Base-by-base conservation (phyloP, 2,797 vertebrate species). In the Artibeus jamaicensis region DNA sequence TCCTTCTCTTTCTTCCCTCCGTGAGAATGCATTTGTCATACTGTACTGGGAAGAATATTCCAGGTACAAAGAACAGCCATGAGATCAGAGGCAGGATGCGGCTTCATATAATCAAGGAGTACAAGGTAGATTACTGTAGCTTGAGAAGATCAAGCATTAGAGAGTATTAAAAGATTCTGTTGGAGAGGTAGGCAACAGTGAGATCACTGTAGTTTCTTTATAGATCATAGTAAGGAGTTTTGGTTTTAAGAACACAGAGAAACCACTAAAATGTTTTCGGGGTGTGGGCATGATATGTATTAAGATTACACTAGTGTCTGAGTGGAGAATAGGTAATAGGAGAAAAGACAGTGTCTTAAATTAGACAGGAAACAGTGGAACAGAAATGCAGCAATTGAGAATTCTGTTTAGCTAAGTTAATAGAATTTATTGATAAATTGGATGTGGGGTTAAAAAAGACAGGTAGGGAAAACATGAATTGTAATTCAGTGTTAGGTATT, bases 181-280 rank as follows among this genome's bases (percentile, higher is more conserved):
- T 90, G 39, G 50, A 77, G 32, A 93, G 26, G 44, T 9, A 88
- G 55, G 32, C 29, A 88, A 11, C 42, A 84, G 67, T 84, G 37
- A 93, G 50, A 83, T 55, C 18, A 82, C 9, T 76, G 22, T 29
- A 62, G 39, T 29, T 34, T 39, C 37, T 91, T 91, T 71, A 83
- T 2, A 86, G 12, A 78, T 71, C 29, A 87, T 26, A 53, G 65
- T 48, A 77, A 94, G 81, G 26, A 93, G 37, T 53, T 37, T 59
- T 19, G 6, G 48, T 79, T 74, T 78, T 79, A 92, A 81, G 37
- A 92, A 92, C 67, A 92, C 32, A 82, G 46, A 87, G 26, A 42
- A 89, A 85, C 32, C 37, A 85, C 53, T 48, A 37, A 82, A 92
- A 89, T 67, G 46, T 68, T 91, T 93, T 82, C 89, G 76, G 26